phyloP scores from a whole-genome alignment of 1,140 invertebrate genomes.

The Platyura marginata region DNA sequence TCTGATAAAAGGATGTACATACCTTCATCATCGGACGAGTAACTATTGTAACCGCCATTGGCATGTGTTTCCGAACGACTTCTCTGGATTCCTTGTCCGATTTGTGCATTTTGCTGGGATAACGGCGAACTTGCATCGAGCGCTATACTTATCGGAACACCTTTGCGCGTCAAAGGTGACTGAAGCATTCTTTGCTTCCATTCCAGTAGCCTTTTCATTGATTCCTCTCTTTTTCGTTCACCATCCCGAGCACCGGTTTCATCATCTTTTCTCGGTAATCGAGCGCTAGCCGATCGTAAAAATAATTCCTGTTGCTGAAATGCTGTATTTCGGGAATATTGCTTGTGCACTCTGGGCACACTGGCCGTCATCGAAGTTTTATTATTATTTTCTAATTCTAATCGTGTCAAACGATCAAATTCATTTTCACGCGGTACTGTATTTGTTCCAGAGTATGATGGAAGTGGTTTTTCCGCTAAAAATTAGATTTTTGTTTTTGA shows the following conservation, averaged over 20 bases:
- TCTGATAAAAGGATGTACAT: too few species aligned
- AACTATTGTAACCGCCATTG: conserved; percentile 53
- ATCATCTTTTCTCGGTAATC: conserved; percentile 39
- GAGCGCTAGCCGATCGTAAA: conserved; percentile 57
- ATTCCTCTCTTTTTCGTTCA: conserved; percentile 60
- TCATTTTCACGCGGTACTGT: too few species aligned
- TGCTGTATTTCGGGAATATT: too few species aligned
- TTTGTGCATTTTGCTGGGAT: conserved; percentile 7
- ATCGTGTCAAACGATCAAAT: too few species aligned
- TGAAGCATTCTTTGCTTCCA: conserved; percentile 89
- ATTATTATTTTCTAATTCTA: too few species aligned
- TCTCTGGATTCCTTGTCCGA: conserved; percentile 18
- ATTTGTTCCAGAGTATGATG: too few species aligned
- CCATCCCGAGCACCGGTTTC: conserved; percentile 31
- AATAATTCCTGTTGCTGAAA: conserved; percentile 37
- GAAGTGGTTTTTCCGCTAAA: too few species aligned
- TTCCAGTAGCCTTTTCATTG: conserved; percentile 74
- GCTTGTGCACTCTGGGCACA: too few species aligned
- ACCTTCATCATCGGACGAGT: conserved; percentile 79
- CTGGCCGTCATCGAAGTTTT: too few species aligned
- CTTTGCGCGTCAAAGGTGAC: conserved; percentile 65
- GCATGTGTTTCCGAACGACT: conserved; percentile 23
- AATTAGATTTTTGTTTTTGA: too few species aligned
- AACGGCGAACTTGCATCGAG: conserved; percentile 25
- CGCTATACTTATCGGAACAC: conserved; percentile 28